These are phyloP conservation scores for Mastomys coucha DNA, from an alignment of 2,113 vertebrate genomes.

Conservation along the genomic window DNA sequence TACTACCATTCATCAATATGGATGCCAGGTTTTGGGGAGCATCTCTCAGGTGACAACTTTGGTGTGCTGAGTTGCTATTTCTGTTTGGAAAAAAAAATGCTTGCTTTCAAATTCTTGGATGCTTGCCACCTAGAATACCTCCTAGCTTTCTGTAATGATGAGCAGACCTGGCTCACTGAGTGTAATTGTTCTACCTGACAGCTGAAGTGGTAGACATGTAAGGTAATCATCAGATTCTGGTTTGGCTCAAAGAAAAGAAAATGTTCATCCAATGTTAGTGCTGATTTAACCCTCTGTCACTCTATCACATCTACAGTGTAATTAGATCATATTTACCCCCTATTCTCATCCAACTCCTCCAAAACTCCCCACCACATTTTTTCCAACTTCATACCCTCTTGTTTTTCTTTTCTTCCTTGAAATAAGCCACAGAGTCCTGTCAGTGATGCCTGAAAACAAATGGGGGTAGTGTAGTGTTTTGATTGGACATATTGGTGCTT, in stretches of 20 bases:
- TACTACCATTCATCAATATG: neutral
- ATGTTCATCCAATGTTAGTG: neutral
- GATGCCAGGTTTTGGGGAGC: too few species aligned
- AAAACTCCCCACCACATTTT: neutral
- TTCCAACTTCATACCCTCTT: neutral
- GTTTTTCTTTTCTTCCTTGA: neutral
- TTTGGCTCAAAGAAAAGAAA: slow-evolving; percentile 14
- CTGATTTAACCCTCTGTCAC: neutral
- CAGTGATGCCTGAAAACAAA: neutral
- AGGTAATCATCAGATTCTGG: slow-evolving; percentile 9
- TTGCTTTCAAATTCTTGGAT: slow-evolving; percentile 48
- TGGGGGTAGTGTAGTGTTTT: neutral
- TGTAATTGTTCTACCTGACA: neutral
- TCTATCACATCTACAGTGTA: too few species aligned
- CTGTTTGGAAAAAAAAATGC: neutral
- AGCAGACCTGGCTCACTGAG: neutral
- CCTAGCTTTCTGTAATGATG: neutral
- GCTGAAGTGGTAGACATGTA: neutral
- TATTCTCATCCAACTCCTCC: neutral
- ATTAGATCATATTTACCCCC: neutral
- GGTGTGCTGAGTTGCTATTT: neutral
- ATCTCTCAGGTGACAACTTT: neutral
- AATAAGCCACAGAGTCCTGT: neutral
- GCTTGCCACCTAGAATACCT: neutral
- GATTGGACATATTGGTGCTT: neutral